A percentile compares a stretch with the other conserved stretches of the same genome.
These are phyloP conservation scores for Vireo griseus DNA, from an alignment of 2,797 vertebrate genomes.

Conservation along the genomic window DNA sequence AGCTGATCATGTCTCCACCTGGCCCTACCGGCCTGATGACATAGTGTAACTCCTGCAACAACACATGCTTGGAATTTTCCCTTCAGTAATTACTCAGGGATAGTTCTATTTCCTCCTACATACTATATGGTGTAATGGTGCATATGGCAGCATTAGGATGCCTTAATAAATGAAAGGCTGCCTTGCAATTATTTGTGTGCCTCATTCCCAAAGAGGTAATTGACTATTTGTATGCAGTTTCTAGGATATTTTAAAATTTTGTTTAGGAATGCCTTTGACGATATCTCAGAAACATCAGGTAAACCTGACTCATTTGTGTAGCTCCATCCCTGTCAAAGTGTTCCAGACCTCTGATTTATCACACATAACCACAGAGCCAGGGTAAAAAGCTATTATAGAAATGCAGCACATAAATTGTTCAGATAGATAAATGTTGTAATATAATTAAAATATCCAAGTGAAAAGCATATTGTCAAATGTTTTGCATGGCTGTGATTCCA, in stretches of 20 bases:
- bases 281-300: neutral
- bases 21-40: neutral
- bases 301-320: neutral
- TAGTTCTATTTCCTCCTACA: neutral
- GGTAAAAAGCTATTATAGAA: neutral
- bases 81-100: neutral
- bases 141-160: neutral
- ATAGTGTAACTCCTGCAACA: neutral
- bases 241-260: neutral
- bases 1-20: neutral
- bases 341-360: neutral
- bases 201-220: neutral
- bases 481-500: neutral
- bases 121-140: neutral
- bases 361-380: neutral
- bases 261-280: neutral
- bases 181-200: neutral
- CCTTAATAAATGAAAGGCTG: neutral
- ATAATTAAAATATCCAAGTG: neutral
- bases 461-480: neutral
- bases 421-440: neutral
- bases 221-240: neutral
- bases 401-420: neutral
- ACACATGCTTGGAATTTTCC: neutral
- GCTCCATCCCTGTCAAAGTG: neutral